These are phyloP conservation scores for Halcyon chelicuti DNA, from an alignment of 2,797 vertebrate species.

Conservation along the genomic window DNA sequence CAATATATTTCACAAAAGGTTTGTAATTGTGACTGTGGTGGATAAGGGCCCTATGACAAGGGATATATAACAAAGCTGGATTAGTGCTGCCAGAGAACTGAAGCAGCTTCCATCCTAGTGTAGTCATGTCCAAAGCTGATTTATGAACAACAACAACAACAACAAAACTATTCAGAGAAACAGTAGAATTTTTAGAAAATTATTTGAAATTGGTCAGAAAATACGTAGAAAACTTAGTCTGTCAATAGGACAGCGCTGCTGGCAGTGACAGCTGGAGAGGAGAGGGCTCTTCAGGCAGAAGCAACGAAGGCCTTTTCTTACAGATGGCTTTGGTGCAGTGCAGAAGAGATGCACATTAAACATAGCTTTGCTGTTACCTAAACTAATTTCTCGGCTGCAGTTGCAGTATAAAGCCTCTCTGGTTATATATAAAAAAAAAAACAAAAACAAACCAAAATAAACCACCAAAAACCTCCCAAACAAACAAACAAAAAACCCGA, in stretches of 20 bases:
- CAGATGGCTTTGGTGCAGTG: neutral
- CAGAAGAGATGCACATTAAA: neutral
- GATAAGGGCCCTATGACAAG: neutral
- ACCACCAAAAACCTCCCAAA: no score
- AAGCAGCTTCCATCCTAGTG: neutral
- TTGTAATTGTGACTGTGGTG: neutral
- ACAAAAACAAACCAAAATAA: neutral
- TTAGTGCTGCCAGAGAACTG: neutral
- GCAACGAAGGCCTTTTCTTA: neutral
- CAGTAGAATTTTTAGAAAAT: neutral
- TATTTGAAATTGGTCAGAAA: neutral
- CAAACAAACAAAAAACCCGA: no score
- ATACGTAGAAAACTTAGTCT: neutral
- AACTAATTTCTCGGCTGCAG: neutral
- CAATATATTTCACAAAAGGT: neutral
- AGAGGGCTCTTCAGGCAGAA: neutral
- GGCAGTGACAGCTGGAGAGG: neutral
- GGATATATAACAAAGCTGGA: neutral
- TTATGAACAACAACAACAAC: neutral
- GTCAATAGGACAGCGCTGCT: neutral
- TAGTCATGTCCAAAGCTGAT: neutral
- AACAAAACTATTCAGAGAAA: neutral
- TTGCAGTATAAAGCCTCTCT: neutral
- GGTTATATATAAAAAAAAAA: neutral
- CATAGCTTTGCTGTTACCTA: neutral